phyloP scores from a whole-genome alignment of 2,888 invertebrate genomes.

The Chromoteleia sp. region DNA sequence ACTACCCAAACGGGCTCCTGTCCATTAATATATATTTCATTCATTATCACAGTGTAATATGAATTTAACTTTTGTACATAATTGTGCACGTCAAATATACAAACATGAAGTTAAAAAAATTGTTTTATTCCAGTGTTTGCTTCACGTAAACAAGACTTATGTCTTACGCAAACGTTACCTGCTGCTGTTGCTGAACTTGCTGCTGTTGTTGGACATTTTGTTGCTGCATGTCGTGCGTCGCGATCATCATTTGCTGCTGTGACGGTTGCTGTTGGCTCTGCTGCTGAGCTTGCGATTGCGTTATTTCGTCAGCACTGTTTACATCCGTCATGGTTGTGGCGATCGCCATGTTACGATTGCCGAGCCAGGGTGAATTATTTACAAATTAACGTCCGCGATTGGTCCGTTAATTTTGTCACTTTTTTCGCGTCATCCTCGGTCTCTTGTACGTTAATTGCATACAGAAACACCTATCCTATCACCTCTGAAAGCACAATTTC shows the following conservation, averaged over 20 bases:
- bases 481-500: no score
- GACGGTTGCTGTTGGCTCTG: constrained; percentile 80
- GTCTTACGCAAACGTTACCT: no score
- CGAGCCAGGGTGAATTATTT: constrained; percentile 26
- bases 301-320: constrained; percentile 78
- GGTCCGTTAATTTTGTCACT: constrained; percentile 45
- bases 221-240: constrained; percentile 77
- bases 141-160: no score
- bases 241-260: constrained; percentile 82
- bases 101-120: no score
- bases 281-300: constrained; percentile 80
- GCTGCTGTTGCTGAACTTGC: constrained; percentile 78
- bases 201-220: constrained; percentile 81
- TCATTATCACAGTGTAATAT: no score
- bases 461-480: constrained; percentile 17
- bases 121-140: no score
- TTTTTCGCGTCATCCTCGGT: constrained; percentile 36
- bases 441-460: background rate
- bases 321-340: constrained; percentile 79
- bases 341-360: constrained; percentile 50
- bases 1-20: constrained; percentile 28
- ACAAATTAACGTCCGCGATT: constrained; percentile 30
- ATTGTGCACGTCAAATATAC: no score
- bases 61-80: no score
- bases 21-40: constrained; percentile 63